Base-by-base conservation (phyloP, 2,113 vertebrate genomes). In the Epinephelus cyanopodus region DNA sequence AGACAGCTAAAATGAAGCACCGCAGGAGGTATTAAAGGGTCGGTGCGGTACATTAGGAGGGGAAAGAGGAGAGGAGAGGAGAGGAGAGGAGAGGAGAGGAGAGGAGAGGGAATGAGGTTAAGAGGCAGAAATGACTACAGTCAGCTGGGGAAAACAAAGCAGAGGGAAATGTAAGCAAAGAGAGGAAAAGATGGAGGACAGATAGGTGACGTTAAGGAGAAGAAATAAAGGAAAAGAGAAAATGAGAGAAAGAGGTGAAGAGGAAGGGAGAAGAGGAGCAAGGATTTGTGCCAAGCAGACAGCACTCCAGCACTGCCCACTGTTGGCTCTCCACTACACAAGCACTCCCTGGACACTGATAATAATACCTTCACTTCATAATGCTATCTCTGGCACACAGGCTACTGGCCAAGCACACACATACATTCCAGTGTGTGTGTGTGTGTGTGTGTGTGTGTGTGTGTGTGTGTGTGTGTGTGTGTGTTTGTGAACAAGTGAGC, bases 361-460 rank as follows among this genome's bases (percentile, higher is more conserved):
- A 86, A 89, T 87, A 89, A 90, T 85, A 83, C 80, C 76, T 88
- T 77, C 71, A 79, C 65, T 88, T 84, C 84, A 83, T 79, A 83
- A 91, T 64, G 79, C 82, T 83, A 85, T 86, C 88, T 78, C 77
- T 69, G 81, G 77, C 79, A 87, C 60, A 56, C 81, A 90, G 87
- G 29, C 71, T 65, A 29, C 52, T 29, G 60, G 73, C 72, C 72
- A 69, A 62, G 37, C 52, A 23, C 71, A 80, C 65, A 71, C 81
- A 87, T 45, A 66, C 67, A 63, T 77, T 56, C n/a, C 64, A 37
- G 14, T 37, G 54, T 45, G 19, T 62, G 7, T 50, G 25, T 60
- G 29, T 74, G 52, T 65, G 45, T 52, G 39, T 25, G 47, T 10
- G 19, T 66, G 63, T 48, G 57, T 54, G 25, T 70, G 50, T 66